A percentile compares a stretch with the other conserved stretches of the same genome.
These are phyloP conservation scores for Datnioides undecimradiatus DNA, from an alignment of 2,113 vertebrate genomes.

Conservation along the genomic window DNA sequence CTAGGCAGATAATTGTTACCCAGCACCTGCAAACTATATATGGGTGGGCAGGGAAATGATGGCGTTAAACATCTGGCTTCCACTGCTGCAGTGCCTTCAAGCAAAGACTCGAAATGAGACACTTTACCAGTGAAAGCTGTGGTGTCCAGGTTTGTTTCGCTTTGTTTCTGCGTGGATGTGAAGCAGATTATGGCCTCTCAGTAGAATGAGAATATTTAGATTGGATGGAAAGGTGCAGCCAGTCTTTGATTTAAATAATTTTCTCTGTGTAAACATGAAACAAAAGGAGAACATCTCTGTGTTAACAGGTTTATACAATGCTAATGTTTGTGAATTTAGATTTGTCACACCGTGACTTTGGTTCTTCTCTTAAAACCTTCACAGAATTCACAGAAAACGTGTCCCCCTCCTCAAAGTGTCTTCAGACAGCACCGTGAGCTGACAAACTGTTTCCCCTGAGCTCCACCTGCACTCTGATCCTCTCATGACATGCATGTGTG, in stretches of 20 bases:
- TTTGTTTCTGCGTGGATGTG: not conserved
- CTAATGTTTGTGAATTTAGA: not conserved
- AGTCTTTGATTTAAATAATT: not conserved
- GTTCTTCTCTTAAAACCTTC: not conserved
- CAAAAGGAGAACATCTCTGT: not conserved
- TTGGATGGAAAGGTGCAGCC: not conserved
- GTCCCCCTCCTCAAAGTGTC: not conserved
- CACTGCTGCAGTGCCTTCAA: constrained; percentile 1
- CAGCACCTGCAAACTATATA: not conserved
- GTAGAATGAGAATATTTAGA: not conserved
- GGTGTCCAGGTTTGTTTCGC: not conserved
- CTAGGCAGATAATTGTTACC: not conserved
- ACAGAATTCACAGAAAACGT: not conserved
- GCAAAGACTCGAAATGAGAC: not conserved
- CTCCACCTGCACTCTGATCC: constrained; percentile 27
- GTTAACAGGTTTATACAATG: not conserved
- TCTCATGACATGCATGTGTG: not conserved
- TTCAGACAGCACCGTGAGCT: constrained; percentile 1
- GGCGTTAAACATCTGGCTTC: not conserved
- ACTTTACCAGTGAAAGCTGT: not conserved
- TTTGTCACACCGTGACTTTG: not conserved
- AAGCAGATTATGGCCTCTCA: not conserved
- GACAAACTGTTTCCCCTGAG: not conserved
- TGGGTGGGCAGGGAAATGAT: not conserved
- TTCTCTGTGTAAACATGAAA: too few species aligned